Percentiles rank a stretch among this genome's conserved stretches.
Conservation (phyloP, 2,797 vertebrate genomes). For the Urosaurus nigricauda region DNA sequence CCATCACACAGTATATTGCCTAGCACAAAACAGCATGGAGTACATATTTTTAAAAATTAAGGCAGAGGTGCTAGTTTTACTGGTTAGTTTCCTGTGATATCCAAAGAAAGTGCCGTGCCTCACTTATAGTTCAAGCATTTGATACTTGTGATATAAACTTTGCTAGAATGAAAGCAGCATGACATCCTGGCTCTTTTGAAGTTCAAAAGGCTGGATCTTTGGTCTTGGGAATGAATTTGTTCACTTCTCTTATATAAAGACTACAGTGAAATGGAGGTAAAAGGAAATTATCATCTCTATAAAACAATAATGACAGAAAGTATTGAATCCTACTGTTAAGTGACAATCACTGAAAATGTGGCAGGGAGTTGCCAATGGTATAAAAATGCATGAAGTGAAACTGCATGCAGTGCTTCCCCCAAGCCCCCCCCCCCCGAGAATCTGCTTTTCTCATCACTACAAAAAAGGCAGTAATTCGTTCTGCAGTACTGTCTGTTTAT, state of each 20-base stretch:
- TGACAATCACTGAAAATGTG: neutral
- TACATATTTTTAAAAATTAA: constrained; percentile 1
- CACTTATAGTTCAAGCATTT: neutral
- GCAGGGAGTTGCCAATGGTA: neutral
- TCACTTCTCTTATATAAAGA: neutral
- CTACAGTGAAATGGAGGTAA: neutral
- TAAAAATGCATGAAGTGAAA: neutral
- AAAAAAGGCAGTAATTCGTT: neutral
- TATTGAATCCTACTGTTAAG: neutral
- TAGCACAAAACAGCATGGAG: neutral
- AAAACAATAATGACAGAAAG: neutral
- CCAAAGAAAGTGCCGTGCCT: neutral
- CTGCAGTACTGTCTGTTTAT: neutral
- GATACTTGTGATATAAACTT: neutral
- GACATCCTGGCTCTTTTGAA: neutral
- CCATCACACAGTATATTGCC: neutral
- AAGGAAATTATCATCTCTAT: neutral
- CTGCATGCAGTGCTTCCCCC: neutral
- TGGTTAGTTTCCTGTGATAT: neutral
- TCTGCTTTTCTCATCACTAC: neutral
- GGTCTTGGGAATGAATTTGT: constrained; percentile 1
- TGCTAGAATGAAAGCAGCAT: neutral
- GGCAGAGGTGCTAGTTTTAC: neutral
- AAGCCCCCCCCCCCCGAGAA: neutral
- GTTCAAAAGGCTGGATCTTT: neutral